A percentile compares a stretch with the other conserved stretches of the same genome.
These are phyloP conservation scores for Zygogramma bicolorata DNA, from an alignment of 2,888 invertebrate species.

Conservation along the genomic window DNA sequence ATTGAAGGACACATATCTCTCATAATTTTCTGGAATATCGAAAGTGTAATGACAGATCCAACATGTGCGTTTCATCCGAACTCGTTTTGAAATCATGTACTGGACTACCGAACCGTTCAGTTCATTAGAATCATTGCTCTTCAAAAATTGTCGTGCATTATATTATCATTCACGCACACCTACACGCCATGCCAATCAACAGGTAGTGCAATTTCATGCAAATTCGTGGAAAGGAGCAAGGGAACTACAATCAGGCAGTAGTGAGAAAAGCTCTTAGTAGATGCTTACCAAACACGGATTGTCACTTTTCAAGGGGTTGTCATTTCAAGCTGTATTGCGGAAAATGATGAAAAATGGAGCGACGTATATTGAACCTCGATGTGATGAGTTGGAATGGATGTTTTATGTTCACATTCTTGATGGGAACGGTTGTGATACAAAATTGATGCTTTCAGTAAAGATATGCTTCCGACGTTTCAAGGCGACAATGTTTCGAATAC, in stretches of 20 bases:
- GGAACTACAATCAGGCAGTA: constrained; percentile 10
- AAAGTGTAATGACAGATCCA: too few relatives aligned
- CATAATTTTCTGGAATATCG: too few relatives aligned
- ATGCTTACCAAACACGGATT: constrained; percentile 6
- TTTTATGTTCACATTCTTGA: not conserved
- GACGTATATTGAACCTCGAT: not conserved
- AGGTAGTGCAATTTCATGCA: not conserved
- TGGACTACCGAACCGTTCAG: too few relatives aligned
- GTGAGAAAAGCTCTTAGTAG: constrained; percentile 17
- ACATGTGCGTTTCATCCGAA: too few relatives aligned
- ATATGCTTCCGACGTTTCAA: not conserved
- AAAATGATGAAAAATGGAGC: constrained; percentile 15
- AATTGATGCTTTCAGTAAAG: not conserved
- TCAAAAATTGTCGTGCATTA: too few relatives aligned
- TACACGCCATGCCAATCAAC: constrained; percentile 2
- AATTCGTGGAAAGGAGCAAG: not conserved
- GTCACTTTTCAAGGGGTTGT: constrained; percentile 13
- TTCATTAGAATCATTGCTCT: too few relatives aligned
- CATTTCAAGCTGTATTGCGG: not conserved
- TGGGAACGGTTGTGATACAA: not conserved
- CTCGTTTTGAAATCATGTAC: too few relatives aligned
- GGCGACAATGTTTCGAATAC: not conserved
- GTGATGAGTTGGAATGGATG: not conserved
- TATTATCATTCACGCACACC: too few relatives aligned
- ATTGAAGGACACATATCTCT: too few relatives aligned